Percentiles rank a stretch among this genome's conserved stretches.
These are phyloP conservation scores for Aporophyla lueneburgensis DNA, from an alignment of 2,888 invertebrate species.

Conservation along the genomic window DNA sequence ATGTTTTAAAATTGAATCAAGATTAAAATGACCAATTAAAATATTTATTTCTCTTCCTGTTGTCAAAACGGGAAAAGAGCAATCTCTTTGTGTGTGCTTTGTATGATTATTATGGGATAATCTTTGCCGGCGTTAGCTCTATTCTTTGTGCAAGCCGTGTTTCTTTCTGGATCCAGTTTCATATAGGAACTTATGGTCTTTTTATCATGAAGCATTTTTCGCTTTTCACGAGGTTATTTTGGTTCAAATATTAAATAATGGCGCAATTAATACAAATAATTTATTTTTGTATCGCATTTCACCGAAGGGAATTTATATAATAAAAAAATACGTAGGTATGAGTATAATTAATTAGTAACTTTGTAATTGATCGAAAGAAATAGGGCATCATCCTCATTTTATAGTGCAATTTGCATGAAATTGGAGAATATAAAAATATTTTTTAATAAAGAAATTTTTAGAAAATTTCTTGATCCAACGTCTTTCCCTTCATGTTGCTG, in stretches of 20 bases:
- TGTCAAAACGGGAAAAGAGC: background rate
- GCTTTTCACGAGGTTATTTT: background rate
- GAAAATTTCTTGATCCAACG: background rate
- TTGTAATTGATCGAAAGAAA: background rate
- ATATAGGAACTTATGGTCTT: background rate
- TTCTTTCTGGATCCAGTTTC: background rate
- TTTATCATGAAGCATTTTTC: background rate
- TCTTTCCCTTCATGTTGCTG: background rate
- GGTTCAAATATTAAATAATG: background rate
- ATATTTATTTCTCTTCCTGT: background rate
- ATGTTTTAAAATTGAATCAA: constrained; percentile 10
- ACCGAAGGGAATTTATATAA: no score
- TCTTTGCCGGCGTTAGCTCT: background rate
- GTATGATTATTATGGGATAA: background rate
- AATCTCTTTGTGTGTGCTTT: background rate
- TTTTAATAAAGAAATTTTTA: background rate
- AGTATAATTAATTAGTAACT: background rate
- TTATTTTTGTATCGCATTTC: background rate
- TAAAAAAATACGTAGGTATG: background rate
- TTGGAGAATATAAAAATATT: background rate
- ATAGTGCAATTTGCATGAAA: background rate
- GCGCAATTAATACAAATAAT: no score
- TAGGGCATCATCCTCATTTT: no score
- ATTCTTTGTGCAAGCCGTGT: constrained; percentile 14
- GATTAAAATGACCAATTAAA: background rate